phyloP scores from a whole-genome alignment of 2,797 vertebrate species.

The Phataginus tricuspis region DNA sequence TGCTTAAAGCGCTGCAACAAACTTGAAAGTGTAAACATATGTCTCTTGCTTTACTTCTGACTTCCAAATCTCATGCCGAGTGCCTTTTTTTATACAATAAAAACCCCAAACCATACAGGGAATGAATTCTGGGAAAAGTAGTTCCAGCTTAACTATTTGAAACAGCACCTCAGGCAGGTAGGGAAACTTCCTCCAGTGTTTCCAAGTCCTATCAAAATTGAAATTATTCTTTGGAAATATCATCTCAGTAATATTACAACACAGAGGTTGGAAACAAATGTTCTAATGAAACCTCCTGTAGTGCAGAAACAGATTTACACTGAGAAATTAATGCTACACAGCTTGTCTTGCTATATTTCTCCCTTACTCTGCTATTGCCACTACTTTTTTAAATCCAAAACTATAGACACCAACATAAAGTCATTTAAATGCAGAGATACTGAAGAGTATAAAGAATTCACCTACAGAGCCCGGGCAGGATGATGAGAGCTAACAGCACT shows the following conservation, averaged over 20 bases:
- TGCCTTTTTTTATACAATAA: background rate
- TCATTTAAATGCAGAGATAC: slow-evolving; percentile 10
- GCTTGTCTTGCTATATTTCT: background rate
- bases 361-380: background rate
- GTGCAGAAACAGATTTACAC: background rate
- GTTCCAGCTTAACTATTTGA: background rate
- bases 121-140: slow-evolving; percentile 11
- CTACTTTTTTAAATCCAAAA: background rate
- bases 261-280: slow-evolving; percentile 5
- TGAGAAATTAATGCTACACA: slow-evolving; percentile 6
- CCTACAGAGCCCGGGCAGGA: background rate
- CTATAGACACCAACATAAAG: background rate
- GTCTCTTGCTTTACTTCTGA: background rate
- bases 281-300: background rate
- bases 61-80: background rate
- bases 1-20: background rate
- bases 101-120: background rate
- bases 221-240: slow-evolving; percentile 48
- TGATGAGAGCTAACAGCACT: background rate
- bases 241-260: slow-evolving; percentile 18
- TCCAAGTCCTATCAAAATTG: background rate
- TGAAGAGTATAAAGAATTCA: background rate
- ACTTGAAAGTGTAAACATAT: background rate
- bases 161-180: background rate
- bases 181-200: background rate